Evolutionary conservation across 2,888 invertebrate species (phyloP), one percentile per base, ranked within the genome.

Genomic region (Pseudeuparius sepicola): DNA sequence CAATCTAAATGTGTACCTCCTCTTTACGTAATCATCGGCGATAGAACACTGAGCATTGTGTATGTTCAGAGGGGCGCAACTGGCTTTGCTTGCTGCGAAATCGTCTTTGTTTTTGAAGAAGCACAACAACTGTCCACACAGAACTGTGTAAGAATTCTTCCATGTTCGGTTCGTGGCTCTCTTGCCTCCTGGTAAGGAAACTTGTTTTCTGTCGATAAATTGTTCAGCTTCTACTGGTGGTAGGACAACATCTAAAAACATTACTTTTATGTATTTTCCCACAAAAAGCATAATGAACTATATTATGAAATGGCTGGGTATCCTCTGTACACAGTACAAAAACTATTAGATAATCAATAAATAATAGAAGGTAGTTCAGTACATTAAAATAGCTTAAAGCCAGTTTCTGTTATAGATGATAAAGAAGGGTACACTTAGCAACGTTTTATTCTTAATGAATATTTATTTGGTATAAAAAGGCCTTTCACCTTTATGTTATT

Each of bases 21-120:
- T 81, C 63, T 97, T 97, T 9, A 87, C 89, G 65, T 97, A 97
- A 65, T 97, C 93, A 15, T 81, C 78, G 2, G 94, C 94, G 5
- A 82, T 75, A 36, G 78, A 78, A 59, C 92, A 94, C 24, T 71
- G 71, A 0, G 93, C 90, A 37, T 78, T 75, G 24, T 78, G 65
- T 20, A 80, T 78, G 45, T 79, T 83, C 14, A 93, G 86, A 0
- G 92, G 84, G 0, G 92, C 83, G 2, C 86, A 81, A 0, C 86
- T 83, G 0, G 93, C 92, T 65, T 87, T 85, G 52, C 88, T 83
- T 46, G 78, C 78, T 41, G 77, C 71, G 65, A 93, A 94, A 63
- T 92, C 92, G 48, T 82, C 78, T 55, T 87, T 84, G 58, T 94
- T 93, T 56, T 93, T 84, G 71, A 97, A 98, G 80, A 98, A 97